These are phyloP conservation scores for Venturia canescens DNA, from an alignment of 1,140 invertebrate species.

Conservation along the genomic window DNA sequence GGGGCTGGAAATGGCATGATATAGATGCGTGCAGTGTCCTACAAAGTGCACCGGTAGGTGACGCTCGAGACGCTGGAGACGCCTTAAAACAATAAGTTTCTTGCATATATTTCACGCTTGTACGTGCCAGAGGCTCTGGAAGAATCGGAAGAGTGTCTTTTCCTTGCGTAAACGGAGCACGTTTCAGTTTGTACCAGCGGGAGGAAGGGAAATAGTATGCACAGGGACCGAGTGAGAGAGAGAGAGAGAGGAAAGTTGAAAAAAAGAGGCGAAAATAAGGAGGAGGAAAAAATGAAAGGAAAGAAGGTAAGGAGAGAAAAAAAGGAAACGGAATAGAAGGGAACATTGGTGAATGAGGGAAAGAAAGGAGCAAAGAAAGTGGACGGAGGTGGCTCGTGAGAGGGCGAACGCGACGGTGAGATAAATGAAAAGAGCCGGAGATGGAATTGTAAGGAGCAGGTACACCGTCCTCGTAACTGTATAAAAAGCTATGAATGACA, in stretches of 20 bases:
- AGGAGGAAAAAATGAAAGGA: conserved; percentile 1
- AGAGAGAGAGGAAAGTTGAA: no score
- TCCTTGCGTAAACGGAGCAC: conserved; percentile 36
- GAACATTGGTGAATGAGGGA: neutral
- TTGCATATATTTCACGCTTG: conserved; percentile 40
- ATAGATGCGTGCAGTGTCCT: neutral
- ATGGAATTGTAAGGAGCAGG: conserved; percentile 39
- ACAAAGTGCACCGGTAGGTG: conserved; percentile 37
- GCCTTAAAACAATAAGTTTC: conserved; percentile 43
- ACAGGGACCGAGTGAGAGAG: no score
- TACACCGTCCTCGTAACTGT: conserved; percentile 32
- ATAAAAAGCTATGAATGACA: conserved; percentile 36
- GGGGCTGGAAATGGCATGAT: neutral
- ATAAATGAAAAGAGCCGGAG: conserved; percentile 42
- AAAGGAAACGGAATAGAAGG: neutral
- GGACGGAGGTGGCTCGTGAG: neutral
- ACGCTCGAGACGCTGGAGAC: conserved; percentile 29
- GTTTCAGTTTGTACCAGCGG: conserved; percentile 30
- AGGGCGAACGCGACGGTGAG: conserved; percentile 22
- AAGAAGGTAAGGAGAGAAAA: conserved; percentile 8
- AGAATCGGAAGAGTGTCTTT: conserved; percentile 32
- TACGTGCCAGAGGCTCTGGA: conserved; percentile 33
- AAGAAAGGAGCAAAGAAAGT: neutral
- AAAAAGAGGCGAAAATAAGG: neutral
- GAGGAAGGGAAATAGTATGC: neutral